A percentile compares a stretch with the other conserved stretches of the same genome.
These are phyloP conservation scores for Cyclina sinensis DNA, from an alignment of 1,140 invertebrate species.

Conservation along the genomic window DNA sequence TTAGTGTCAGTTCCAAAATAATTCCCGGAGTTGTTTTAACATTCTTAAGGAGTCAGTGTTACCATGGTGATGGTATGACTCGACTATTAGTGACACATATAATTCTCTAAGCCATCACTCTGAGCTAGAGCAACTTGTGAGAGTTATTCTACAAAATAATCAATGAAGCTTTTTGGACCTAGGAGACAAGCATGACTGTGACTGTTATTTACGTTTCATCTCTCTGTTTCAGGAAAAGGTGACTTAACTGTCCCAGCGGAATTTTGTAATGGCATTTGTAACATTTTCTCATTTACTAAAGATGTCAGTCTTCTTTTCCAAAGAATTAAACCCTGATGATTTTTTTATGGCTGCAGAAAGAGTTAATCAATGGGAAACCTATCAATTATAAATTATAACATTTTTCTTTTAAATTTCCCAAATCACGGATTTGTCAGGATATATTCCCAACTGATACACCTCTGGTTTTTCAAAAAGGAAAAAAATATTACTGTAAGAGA, in stretches of 20 bases:
- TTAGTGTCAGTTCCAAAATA: background rate
- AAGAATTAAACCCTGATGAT: too few relatives aligned
- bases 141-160: slow-evolving; percentile 9
- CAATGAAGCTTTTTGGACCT: background rate
- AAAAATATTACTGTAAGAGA: too few relatives aligned
- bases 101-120: slow-evolving; percentile 12
- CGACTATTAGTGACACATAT: background rate
- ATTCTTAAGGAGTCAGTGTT: background rate
- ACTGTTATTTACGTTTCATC: background rate
- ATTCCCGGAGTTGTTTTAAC: background rate
- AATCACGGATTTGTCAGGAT: too few relatives aligned
- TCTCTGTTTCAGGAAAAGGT: background rate
- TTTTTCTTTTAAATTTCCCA: too few relatives aligned
- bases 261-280: too few relatives aligned
- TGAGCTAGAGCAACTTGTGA: background rate
- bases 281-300: too few relatives aligned
- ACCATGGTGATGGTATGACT: slow-evolving; percentile 4
- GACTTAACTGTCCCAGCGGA: background rate
- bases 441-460: too few relatives aligned
- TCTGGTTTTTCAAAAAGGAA: too few relatives aligned
- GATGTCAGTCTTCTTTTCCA: too few relatives aligned
- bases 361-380: too few relatives aligned
- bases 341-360: too few relatives aligned
- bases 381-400: too few relatives aligned
- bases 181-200: background rate